A percentile compares a stretch with the other conserved stretches of the same genome.
phyloP scores from a whole-genome alignment of 2,113 vertebrate genomes.

The Sarotherodon lohbergeri region DNA sequence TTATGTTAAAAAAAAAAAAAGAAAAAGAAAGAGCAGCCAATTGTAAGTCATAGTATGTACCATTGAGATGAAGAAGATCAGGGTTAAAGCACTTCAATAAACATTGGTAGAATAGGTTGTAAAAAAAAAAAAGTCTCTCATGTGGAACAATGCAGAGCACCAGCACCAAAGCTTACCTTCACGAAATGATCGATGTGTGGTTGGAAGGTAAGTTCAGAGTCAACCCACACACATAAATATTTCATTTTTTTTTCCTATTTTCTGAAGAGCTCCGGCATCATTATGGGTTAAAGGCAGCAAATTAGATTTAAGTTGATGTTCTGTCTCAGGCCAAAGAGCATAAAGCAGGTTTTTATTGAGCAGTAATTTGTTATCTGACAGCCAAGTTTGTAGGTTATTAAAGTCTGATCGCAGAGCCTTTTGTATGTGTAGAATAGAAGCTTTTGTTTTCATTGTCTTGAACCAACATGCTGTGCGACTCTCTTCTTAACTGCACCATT shows the following conservation, averaged over 20 bases:
- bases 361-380: neutral
- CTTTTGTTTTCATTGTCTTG: neutral
- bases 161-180: neutral
- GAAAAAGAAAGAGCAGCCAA: neutral
- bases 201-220: neutral
- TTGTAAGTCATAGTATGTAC: neutral
- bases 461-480: neutral
- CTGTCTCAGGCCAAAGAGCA: neutral
- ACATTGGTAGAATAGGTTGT: neutral
- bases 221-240: neutral
- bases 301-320: neutral
- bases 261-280: neutral
- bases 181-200: neutral
- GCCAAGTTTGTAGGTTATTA: neutral
- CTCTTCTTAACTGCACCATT: conserved; percentile 1
- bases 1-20: neutral
- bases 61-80: neutral
- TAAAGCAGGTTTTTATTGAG: neutral
- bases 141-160: neutral
- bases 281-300: neutral
- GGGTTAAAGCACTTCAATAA: neutral
- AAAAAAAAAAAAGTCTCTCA: neutral
- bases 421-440: neutral
- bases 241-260: neutral
- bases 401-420: neutral